Percentiles rank a stretch among this genome's conserved stretches.
phyloP scores from a whole-genome alignment of 2,113 vertebrate species.

The Harpagus bidentatus region DNA sequence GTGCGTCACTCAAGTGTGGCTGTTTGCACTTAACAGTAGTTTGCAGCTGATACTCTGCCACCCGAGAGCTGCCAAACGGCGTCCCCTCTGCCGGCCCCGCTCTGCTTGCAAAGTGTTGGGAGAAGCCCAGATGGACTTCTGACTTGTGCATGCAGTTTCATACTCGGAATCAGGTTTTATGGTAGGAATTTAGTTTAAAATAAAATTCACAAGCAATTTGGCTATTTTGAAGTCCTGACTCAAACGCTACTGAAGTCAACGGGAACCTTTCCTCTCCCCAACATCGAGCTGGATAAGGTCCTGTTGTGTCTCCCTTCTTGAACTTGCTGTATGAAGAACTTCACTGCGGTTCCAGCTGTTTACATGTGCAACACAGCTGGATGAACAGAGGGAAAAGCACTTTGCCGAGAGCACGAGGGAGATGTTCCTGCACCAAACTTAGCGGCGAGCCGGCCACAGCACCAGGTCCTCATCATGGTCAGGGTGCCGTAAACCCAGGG shows the following conservation, averaged over 20 bases:
- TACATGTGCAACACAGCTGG: not conserved
- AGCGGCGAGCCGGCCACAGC: accelerated
- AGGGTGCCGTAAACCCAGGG: not conserved
- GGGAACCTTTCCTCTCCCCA: not conserved
- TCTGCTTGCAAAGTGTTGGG: not conserved
- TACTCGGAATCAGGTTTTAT: not conserved
- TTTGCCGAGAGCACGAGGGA: not conserved
- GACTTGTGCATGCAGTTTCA: not conserved
- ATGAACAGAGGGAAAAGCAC: not conserved
- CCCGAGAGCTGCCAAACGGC: not conserved
- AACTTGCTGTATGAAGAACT: not conserved
- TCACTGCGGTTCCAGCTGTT: not conserved
- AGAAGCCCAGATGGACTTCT: not conserved
- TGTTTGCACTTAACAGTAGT: not conserved
- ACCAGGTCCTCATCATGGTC: not conserved
- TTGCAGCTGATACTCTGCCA: not conserved
- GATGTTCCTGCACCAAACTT: not conserved
- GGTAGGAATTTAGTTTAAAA: not conserved
- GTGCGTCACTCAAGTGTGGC: not conserved
- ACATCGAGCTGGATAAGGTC: not conserved
- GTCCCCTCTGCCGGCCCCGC: not conserved
- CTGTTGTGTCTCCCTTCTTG: not conserved
- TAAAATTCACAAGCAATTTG: not conserved
- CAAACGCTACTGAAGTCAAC: not conserved
- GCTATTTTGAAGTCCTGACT: not conserved